phyloP scores from a whole-genome alignment of 2,888 invertebrate genomes.

The Hydrotaea cyrtoneurina region DNA sequence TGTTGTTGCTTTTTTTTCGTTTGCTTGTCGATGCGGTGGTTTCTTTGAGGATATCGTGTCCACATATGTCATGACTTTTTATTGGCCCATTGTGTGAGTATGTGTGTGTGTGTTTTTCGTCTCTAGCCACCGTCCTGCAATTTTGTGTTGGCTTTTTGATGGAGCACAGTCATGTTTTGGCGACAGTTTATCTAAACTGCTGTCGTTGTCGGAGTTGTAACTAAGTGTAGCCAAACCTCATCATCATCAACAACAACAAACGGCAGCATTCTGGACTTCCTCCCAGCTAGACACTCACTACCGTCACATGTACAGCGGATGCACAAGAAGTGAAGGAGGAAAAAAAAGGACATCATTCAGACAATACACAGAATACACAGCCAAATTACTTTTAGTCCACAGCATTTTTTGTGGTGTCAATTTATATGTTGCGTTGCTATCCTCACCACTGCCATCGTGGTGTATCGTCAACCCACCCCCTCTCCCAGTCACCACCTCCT shows the following conservation, averaged over 20 bases:
- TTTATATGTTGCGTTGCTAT: slow-evolving; percentile 28
- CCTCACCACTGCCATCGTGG: neutral
- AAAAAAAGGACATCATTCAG: slow-evolving; percentile 45
- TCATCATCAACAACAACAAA: too few species aligned
- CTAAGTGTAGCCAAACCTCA: neutral
- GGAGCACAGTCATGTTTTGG: slow-evolving; percentile 31
- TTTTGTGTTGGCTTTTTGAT: slow-evolving; percentile 25
- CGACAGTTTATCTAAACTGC: slow-evolving; percentile 61
- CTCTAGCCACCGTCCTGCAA: neutral
- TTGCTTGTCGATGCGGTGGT: neutral
- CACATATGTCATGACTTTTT: slow-evolving; percentile 47
- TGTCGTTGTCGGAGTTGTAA: slow-evolving; percentile 25
- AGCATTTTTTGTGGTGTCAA: slow-evolving; percentile 60
- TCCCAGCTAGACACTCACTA: slow-evolving; percentile 21
- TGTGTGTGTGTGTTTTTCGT: neutral
- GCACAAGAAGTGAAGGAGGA: slow-evolving; percentile 2
- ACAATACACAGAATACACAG: slow-evolving; percentile 24
- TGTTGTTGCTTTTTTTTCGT: slow-evolving; percentile 23
- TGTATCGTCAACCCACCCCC: too few species aligned
- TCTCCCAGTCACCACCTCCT: neutral
- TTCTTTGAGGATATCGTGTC: slow-evolving; percentile 38
- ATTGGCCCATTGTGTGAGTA: neutral
- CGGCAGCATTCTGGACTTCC: neutral
- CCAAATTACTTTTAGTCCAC: slow-evolving; percentile 62
- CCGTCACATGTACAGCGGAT: neutral